Percentiles rank a stretch among this genome's conserved stretches.
Conservation (phyloP, 2,888 invertebrate species). For the Disparrhopalites patrizii region DNA sequence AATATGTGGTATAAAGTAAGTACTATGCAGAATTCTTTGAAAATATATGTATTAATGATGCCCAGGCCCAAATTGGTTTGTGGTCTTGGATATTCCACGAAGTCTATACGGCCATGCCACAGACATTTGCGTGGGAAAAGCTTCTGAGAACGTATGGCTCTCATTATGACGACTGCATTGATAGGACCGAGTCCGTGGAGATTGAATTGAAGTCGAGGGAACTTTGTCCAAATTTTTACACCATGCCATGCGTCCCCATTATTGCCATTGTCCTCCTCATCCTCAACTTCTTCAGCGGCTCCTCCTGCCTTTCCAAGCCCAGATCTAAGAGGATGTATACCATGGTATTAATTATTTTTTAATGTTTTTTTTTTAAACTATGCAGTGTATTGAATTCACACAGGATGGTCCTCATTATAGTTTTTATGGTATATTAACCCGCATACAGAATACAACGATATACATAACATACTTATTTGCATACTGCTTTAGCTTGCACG, state of each 20-base stretch:
- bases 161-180: not conserved
- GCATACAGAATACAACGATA: too few relatives aligned
- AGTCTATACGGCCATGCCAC: not conserved
- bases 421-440: too few relatives aligned
- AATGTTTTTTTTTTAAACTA: too few relatives aligned
- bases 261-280: not conserved
- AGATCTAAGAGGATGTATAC: not conserved
- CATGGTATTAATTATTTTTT: not conserved
- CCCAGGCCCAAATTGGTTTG: not conserved
- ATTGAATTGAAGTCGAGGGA: not conserved
- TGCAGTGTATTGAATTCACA: too few relatives aligned
- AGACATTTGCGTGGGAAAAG: slow-evolving; percentile 1
- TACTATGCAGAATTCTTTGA: too few relatives aligned
- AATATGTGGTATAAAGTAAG: too few relatives aligned
- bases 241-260: not conserved
- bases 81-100: not conserved
- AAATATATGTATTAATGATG: not conserved
- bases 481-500: too few relatives aligned
- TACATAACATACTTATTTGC: too few relatives aligned
- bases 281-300: not conserved
- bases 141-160: not conserved
- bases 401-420: too few relatives aligned
- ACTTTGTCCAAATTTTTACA: not conserved
- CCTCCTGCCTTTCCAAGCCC: not conserved
- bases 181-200: not conserved